Conservation (phyloP, 1,140 invertebrate species). For the Ips nitidus region DNA sequence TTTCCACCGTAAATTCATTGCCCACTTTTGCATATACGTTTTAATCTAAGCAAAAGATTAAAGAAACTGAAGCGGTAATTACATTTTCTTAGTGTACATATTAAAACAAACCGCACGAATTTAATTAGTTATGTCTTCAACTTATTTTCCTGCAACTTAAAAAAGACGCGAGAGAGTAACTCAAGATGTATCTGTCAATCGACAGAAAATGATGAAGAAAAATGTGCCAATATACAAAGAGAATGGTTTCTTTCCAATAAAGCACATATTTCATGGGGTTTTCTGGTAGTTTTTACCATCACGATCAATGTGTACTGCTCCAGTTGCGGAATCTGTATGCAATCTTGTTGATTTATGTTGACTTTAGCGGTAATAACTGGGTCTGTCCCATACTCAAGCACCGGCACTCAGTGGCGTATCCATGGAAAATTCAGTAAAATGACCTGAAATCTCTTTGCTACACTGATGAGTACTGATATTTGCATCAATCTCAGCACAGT, state of each 20-base stretch:
- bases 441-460: background rate
- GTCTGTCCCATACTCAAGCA: constrained; percentile 13
- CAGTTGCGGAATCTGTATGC: constrained; percentile 45
- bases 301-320: constrained; percentile 45
- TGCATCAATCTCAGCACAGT: background rate
- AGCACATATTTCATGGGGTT: constrained; percentile 38
- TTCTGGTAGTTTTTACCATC: constrained; percentile 45
- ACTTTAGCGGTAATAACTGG: constrained; percentile 34
- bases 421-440: background rate
- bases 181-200: constrained; percentile 14
- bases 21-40: constrained; percentile 13
- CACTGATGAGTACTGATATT: background rate
- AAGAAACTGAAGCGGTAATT: constrained; percentile 9
- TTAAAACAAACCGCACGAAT: constrained; percentile 14
- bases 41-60: background rate
- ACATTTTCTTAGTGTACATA: constrained; percentile 11
- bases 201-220: background rate
- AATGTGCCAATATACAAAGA: constrained; percentile 12
- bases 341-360: constrained; percentile 46
- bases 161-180: too few species aligned
- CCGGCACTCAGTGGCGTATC: constrained; percentile 22
- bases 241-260: constrained; percentile 26
- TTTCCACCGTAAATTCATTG: constrained; percentile 10
- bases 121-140: constrained; percentile 14
- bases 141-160: background rate